Base-by-base conservation (phyloP, 2,888 invertebrate species). In the Shargacucullia verbasci region DNA sequence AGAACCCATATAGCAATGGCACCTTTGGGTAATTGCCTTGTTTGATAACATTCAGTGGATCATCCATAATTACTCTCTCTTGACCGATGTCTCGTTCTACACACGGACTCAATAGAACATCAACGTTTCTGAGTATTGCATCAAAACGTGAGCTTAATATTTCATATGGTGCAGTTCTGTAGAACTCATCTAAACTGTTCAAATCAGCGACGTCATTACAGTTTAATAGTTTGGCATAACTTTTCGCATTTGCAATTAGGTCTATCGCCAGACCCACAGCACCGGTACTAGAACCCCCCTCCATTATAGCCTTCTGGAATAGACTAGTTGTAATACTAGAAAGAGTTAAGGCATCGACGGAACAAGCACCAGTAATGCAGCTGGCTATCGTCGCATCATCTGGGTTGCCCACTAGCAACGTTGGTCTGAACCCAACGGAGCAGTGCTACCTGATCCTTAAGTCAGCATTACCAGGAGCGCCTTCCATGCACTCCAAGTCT, bases 361-460 rank as follows among this genome's bases (percentile, higher is more conserved):
- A 56, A 4, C 82, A 74, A 0, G 84, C 75, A 0, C 91, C 91
- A 7, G 91, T 86, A 52, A 89, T 89, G 34, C 65, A 84, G 0
- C 87, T 90, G 1, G 54, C 58, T 33, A 91, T 54, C 0, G 88
- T 89, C 1, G 91, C 81, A 46, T 90, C 89, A 27, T 86, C 57
- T 31, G 90, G 85, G 20, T 90, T 85, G 0, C 90, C 90, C 11
- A 1, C 50, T 70, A 0, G 74, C 86, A 44, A 91, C 88, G 54
- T 90, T 89, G 6, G 70, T 72, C 39, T 86, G 76, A 0, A 88
- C 83, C 88, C 87, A 88, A 0, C 76, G 78, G 10, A 90, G 72
- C 20, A 86, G 63, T 0, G 86, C 83, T 0, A 90, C 80, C 68
- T 88, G 88, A 50, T 91, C 90, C 63, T 90, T 90, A 79, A 89